Base-by-base conservation (phyloP, 2,888 invertebrate species). In the Morpho deidamia region DNA sequence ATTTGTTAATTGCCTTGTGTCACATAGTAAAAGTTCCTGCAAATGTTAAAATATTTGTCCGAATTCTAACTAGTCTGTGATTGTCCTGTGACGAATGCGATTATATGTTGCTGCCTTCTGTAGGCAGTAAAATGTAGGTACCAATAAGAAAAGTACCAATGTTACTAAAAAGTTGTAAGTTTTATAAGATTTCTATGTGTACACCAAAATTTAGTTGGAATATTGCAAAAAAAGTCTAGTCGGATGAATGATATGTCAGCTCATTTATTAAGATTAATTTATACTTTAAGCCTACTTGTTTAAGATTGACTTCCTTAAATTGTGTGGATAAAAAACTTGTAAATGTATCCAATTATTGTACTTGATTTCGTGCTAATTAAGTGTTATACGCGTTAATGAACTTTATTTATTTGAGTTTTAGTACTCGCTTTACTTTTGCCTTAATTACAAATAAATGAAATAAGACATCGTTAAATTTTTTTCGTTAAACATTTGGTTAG, bases 1-100 rank as follows among this genome's bases (percentile, higher is more conserved):
- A 76, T 78, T 75, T 71, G 71, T 82, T 78, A 79, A 80, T 84
- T 79, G 76, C 78, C 76, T 82, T 86, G 85, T 83, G 82, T 76
- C 75, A 74, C 74, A 67, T 75, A 74, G 78, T 80, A 77, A 82
- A 77, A 65, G 57, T 73, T 74, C 23, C 23, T 23, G 23, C 3
- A 5, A 5, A 23, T 23, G 3, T 23, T 5, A 23, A 23, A 23
- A 23, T 23, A 23, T 23, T 2, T 23, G 23, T 23, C 5, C 4
- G 23, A 23, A 23, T 23, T 23, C 23, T n/a, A n/a, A 23, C 3
- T 23, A 23, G 23, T 23, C 3, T 23, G 5, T 23, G 23, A 5
- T 23, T 23, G 23, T 23, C 23, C 23, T 23, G 5, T 23, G 23
- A 23, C 23, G 23, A n/a, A n/a, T 23, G 23, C 23, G n/a, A n/a